phyloP scores from a whole-genome alignment of 2,797 vertebrate species.

The Anguilla pacifica region DNA sequence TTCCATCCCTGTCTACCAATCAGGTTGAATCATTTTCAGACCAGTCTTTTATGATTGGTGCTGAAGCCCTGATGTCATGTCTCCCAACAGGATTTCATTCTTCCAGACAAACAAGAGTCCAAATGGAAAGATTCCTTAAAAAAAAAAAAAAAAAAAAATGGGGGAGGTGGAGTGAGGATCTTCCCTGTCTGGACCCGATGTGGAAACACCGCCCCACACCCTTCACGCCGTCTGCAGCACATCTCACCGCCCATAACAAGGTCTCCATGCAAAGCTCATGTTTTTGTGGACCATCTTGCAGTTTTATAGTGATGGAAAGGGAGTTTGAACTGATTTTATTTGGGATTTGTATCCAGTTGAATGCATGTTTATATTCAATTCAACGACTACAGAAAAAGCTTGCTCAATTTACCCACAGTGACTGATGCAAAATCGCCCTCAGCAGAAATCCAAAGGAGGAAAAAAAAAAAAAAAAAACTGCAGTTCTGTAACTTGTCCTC shows the following conservation, averaged over 20 bases:
- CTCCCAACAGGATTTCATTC: constrained; percentile 85
- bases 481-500: constrained; percentile 78
- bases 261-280: constrained; percentile 74
- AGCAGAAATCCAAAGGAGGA: constrained; percentile 88
- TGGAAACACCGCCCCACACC: constrained; percentile 80
- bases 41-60: constrained; percentile 91
- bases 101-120: constrained; percentile 79
- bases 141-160: constrained; percentile 40
- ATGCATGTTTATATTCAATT: constrained; percentile 86
- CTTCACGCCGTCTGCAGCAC: constrained; percentile 81
- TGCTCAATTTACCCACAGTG: constrained; percentile 91
- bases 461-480: constrained; percentile 28
- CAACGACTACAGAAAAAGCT: constrained; percentile 80
- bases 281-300: constrained; percentile 91
- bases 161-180: constrained; percentile 50
- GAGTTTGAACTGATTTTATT: constrained; percentile 80
- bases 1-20: constrained; percentile 28
- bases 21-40: constrained; percentile 87
- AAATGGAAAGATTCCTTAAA: constrained; percentile 52
- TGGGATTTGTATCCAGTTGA: constrained; percentile 85
- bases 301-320: constrained; percentile 87
- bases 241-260: constrained; percentile 79
- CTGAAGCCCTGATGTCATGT: constrained; percentile 85
- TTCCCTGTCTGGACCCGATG: constrained; percentile 73
- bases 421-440: constrained; percentile 91